Base-by-base conservation (phyloP, 92 coral and sea anemone species). In the Anthopleura xanthogrammica region DNA sequence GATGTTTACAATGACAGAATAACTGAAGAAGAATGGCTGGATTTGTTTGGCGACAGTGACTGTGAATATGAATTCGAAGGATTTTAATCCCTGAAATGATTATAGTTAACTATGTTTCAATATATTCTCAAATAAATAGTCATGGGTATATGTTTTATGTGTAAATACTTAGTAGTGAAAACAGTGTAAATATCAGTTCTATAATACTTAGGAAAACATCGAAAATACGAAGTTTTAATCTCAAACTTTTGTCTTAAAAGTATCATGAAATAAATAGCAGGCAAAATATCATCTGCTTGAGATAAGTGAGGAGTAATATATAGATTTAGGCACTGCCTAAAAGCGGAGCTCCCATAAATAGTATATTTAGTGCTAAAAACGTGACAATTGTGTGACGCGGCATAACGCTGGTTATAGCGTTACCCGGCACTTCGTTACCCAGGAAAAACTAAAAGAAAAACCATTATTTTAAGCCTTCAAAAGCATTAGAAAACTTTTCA, bases 11-110 rank as follows among this genome's bases (percentile, higher is more conserved):
- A 79, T 22, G 84, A 85, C 55, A 1, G 52, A 22, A 39, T 79
- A 20, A 79, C 84, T 56, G 80, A 60, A 7, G 80, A 85, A 71
- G 72, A 85, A 72, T 72, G 50, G 52, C 75, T 8, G 41, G 82
- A 78, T 64, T 80, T 85, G 72, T 85, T 85, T 42, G 83, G 88
- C 8, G 62, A 79, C 16, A 84, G 88, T 20, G 81, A 76, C 66
- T 73, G 66, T 24, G 86, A 76, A 50, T 58, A 76, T n/a, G 64
- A 58, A 58, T 58, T 58, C 5, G 64, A 58, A 58, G 64, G 64
- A 58, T 58, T 58, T 58, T 3, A 58, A 58, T 58, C 36, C 36
- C 36, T 29, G 36, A 29, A 29, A 29, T 29, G 36, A 29, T 29
- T 29, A 29, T 29, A 29, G 36, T 29, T n/a, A n/a, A n/a, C n/a